phyloP scores from a whole-genome alignment of 1,140 invertebrate species.

The Microvelia longipes region DNA sequence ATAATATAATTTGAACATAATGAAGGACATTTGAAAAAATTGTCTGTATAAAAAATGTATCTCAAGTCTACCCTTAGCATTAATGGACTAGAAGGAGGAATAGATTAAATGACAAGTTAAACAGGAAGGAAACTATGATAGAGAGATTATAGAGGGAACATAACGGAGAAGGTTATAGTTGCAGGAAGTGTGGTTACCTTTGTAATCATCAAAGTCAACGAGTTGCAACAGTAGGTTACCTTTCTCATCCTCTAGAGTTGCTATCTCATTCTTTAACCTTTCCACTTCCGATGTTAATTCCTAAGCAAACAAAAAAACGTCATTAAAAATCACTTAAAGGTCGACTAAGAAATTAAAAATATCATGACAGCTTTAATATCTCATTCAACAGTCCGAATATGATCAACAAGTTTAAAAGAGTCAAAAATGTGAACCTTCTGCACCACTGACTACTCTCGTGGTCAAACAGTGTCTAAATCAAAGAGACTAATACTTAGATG shows the following conservation, averaged over 20 bases:
- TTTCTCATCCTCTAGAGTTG: constrained; percentile 77
- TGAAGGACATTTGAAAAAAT: too few species aligned
- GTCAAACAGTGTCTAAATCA: too few species aligned
- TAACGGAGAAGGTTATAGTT: too few species aligned
- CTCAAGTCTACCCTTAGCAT: too few species aligned
- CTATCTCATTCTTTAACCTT: constrained; percentile 52
- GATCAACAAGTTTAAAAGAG: neutral
- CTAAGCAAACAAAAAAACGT: constrained; percentile 31
- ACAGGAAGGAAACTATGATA: too few species aligned
- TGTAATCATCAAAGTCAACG: constrained; percentile 61
- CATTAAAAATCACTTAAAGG: neutral
- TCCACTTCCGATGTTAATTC: constrained; percentile 52
- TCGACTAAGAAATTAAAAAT: constrained; percentile 9
- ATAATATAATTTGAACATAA: too few species aligned
- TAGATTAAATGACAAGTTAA: too few species aligned
- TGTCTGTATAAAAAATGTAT: too few species aligned
- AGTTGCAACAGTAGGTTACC: constrained; percentile 69
- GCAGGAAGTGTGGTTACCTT: constrained; percentile 36
- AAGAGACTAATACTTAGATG: too few species aligned
- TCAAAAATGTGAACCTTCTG: neutral
- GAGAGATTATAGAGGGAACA: too few species aligned
- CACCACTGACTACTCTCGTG: too few species aligned
- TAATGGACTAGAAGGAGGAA: too few species aligned
- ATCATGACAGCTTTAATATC: neutral
- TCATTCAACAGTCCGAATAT: neutral